phyloP scores from a whole-genome alignment of 1,140 invertebrate genomes.

The Kradibia gibbosae region DNA sequence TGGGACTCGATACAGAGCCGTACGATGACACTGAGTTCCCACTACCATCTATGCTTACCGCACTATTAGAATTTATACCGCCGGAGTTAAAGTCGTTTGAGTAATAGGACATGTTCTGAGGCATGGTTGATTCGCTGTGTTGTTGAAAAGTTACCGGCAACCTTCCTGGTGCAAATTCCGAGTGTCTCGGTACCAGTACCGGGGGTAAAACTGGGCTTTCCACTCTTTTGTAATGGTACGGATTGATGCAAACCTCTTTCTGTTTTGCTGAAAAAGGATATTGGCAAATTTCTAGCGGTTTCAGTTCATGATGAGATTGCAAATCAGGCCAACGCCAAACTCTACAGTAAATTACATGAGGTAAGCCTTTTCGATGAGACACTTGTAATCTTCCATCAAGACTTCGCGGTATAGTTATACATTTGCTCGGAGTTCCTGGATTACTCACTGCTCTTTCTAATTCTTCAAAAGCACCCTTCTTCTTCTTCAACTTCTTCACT shows the following conservation, averaged over 20 bases:
- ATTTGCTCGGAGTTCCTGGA: constrained; percentile 94
- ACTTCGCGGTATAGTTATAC: constrained; percentile 97
- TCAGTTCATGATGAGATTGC: constrained; percentile 97
- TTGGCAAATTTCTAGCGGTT: constrained; percentile 93
- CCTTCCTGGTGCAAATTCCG: constrained; percentile 93
- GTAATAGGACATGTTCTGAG: constrained; percentile 94
- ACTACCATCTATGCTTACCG: constrained; percentile 27
- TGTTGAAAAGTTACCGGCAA: constrained; percentile 91
- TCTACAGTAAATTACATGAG: constrained; percentile 98
- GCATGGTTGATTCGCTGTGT: constrained; percentile 91
- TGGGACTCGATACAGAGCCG: constrained; percentile 58
- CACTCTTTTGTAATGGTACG: constrained; percentile 97
- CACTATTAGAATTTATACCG: constrained; percentile 61
- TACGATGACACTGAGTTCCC: constrained; percentile 56
- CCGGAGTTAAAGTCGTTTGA: constrained; percentile 81
- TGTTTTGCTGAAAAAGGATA: constrained; percentile 96
- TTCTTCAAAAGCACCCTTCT: constrained; percentile 96
- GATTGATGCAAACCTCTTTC: constrained; percentile 98
- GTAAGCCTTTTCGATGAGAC: constrained; percentile 95
- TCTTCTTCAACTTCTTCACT: constrained; percentile 98
- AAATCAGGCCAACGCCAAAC: constrained; percentile 99
- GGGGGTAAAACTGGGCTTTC: constrained; percentile 97
- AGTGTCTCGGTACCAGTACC: constrained; percentile 95
- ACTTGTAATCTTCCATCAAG: constrained; percentile 96
- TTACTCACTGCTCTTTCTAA: constrained; percentile 94